Base-by-base conservation (phyloP, 2,888 invertebrate genomes). In the Tenthredo mesomela region DNA sequence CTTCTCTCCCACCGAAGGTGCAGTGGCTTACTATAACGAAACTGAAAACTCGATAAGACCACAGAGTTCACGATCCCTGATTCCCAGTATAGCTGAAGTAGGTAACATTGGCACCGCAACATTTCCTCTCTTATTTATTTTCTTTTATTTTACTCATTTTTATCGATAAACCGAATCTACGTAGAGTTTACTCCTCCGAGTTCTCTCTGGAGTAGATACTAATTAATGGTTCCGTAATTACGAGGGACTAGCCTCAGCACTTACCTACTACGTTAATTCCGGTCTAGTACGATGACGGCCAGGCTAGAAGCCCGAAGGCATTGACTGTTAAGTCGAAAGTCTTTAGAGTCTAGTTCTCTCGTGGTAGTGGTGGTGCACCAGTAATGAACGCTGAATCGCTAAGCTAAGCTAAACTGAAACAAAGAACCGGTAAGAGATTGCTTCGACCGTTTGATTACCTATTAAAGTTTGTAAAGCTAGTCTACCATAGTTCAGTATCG, bases 181-280 rank as follows among this genome's bases (percentile, higher is more conserved):
- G 5, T 5, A 12, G 80, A 65, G 40, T 61, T 40, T 61, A n/a
- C 61, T 61, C n/a, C 82, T 47, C 37, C 18, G 54, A 82, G 82
- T 65, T 29, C 67, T 10, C 18, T 33, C 15, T 47, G 5, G 67
- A 29, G 65, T 67, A 25, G 82, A 82, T 82, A 82, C 82, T 82
- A 82, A 82, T 82, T 82, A 82, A 82, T 70, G 82, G 82, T 82
- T 82, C 67, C 67, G 82, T 82, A 82, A 82, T 82, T 82, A 70
- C 82, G 82, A 67, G 21, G 82, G 82, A 82, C 82, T 37, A 47
- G 47, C 6, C 82, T 18, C 67, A 25, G 67, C 82, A 82, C 82
- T 82, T 82, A 82, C 82, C 47, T 5, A 33, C 37, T 70, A 33
- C 67, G 43, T 82, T 82, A 67, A 70, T 82, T 82, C 82, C 67